phyloP scores from a whole-genome alignment of 1,140 invertebrate species.

The Portunus trituberculatus region DNA sequence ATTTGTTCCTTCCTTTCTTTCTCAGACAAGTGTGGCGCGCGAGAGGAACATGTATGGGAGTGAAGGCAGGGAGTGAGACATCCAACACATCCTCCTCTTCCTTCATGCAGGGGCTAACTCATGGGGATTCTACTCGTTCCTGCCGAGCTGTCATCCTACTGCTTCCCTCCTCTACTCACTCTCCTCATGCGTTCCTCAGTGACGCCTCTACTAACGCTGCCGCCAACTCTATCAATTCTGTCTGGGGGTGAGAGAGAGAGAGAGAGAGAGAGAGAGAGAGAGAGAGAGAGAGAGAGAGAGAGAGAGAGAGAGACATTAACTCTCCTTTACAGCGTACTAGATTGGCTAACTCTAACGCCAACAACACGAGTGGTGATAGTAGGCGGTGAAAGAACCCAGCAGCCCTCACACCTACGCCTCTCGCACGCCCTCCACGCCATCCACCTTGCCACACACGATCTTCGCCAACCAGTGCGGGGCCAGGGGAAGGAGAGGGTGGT shows the following conservation, averaged over 20 bases:
- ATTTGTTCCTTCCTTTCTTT: neutral
- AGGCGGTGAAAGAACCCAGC: neutral
- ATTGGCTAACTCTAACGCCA: neutral
- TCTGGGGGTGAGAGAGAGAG: neutral
- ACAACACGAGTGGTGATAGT: conserved; percentile 26
- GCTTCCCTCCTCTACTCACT: neutral
- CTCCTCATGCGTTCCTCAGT: neutral
- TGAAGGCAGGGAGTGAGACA: neutral
- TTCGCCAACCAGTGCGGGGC: neutral
- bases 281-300: conserved; percentile 48
- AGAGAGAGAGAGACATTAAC: neutral
- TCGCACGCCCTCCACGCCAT: neutral
- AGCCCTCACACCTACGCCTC: neutral
- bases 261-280: conserved; percentile 51
- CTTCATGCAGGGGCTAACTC: neutral
- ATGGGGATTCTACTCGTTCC: neutral
- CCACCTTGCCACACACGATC: neutral
- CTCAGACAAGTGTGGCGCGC: neutral
- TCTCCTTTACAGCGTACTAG: neutral
- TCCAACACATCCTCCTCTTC: neutral
- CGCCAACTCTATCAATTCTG: neutral
- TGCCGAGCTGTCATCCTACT: neutral
- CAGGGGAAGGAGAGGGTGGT: neutral
- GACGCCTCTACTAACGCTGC: neutral
- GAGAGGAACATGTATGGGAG: neutral